A percentile compares a stretch with the other conserved stretches of the same genome.
Evolutionary conservation across 2,888 invertebrate genomes (phyloP).

Genomic region (Scotopteryx bipunctaria): DNA sequence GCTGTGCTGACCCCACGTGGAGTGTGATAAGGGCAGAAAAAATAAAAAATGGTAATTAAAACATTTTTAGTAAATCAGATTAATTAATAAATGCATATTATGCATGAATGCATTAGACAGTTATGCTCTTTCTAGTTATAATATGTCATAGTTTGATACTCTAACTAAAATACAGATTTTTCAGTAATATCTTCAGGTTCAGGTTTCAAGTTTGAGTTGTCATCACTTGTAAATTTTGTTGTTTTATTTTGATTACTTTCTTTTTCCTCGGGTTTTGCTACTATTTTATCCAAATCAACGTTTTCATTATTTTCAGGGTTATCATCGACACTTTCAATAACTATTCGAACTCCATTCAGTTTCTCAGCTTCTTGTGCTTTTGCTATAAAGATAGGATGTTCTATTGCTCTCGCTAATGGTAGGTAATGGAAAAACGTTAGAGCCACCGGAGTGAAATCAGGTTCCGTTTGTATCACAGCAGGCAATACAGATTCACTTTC

Average conservation of each 20-base stretch:
- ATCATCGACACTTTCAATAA: constrained; percentile 14
- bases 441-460: constrained; percentile 61
- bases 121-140: too few relatives aligned
- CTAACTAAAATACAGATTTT: too few relatives aligned
- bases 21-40: too few relatives aligned
- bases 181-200: too few relatives aligned
- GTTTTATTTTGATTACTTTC: not conserved
- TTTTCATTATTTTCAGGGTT: not conserved
- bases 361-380: constrained; percentile 47
- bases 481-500: constrained; percentile 45
- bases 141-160: too few relatives aligned
- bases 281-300: not conserved
- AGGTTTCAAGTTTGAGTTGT: not conserved
- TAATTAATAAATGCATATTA: too few relatives aligned
- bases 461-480: constrained; percentile 52
- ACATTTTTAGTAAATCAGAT: too few relatives aligned
- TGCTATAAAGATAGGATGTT: constrained; percentile 61
- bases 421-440: constrained; percentile 65
- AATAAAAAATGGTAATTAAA: too few relatives aligned
- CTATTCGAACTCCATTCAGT: constrained; percentile 8
- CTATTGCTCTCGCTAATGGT: constrained; percentile 65
- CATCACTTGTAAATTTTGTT: not conserved
- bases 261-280: not conserved
- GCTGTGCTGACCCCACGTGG: too few relatives aligned
- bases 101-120: too few relatives aligned